Conservation (phyloP, 2,113 vertebrate species). For the Stercorarius parasiticus region DNA sequence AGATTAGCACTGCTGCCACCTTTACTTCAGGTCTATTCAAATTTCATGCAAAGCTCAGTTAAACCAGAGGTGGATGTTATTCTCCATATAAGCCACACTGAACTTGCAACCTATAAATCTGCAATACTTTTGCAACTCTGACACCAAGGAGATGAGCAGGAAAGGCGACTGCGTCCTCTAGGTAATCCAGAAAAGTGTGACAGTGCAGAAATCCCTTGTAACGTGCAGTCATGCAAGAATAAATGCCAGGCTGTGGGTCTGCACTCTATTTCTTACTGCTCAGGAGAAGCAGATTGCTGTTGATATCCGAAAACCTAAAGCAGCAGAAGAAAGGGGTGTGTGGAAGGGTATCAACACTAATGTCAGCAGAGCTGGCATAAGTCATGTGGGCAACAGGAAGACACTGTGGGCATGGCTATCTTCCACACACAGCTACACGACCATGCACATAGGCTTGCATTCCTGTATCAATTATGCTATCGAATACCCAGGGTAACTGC, state of each 20-base stretch:
- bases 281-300: background rate
- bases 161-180: background rate
- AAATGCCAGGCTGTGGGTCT: background rate
- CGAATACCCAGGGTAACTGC: background rate
- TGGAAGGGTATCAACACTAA: background rate
- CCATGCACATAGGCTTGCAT: fast-evolving
- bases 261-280: background rate
- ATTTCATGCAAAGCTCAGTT: background rate
- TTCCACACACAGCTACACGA: background rate
- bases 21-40: background rate
- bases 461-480: background rate
- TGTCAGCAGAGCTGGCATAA: background rate
- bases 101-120: background rate
- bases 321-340: background rate
- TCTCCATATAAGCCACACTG: background rate
- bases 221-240: fast-evolving
- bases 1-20: background rate
- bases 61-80: background rate
- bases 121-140: background rate
- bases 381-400: background rate
- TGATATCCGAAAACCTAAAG: background rate
- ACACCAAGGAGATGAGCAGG: background rate
- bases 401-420: fast-evolving
- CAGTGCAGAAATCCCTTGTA: background rate
- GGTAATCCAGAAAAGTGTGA: background rate